A percentile compares a stretch with the other conserved stretches of the same genome.
phyloP scores from a whole-genome alignment of 2,113 vertebrate genomes.

The Panthera tigris region DNA sequence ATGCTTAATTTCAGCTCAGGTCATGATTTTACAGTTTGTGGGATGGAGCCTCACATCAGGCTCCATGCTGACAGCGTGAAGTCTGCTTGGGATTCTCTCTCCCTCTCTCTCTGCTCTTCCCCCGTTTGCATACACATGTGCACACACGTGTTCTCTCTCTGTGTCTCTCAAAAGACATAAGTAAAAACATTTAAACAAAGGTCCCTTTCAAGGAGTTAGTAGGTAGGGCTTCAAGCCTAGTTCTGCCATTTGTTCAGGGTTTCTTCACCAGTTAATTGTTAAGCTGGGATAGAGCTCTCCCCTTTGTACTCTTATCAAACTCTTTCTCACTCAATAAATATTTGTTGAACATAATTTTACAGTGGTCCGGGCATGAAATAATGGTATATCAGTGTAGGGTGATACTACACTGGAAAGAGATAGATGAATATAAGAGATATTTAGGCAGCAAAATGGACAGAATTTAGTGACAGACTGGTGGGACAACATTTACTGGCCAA shows the following conservation, averaged over 20 bases:
- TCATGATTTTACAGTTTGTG: too few species aligned
- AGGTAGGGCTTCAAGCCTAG: background rate
- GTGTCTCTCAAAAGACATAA: too few species aligned
- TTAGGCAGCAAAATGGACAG: background rate
- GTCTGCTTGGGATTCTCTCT: too few species aligned
- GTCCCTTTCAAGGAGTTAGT: background rate
- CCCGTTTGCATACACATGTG: too few species aligned
- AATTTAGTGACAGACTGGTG: background rate
- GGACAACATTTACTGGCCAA: background rate
- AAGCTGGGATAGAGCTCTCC: background rate
- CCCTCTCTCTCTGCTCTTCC: too few species aligned
- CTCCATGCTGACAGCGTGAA: too few species aligned
- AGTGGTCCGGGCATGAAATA: background rate
- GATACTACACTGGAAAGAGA: background rate
- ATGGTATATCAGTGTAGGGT: background rate
- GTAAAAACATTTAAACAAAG: background rate
- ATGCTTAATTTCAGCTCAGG: too few species aligned
- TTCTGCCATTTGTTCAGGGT: background rate
- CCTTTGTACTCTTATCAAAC: background rate
- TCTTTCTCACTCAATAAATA: background rate
- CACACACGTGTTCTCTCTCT: too few species aligned
- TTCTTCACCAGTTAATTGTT: background rate
- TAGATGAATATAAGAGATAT: background rate
- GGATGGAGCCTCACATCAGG: too few species aligned
- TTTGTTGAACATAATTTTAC: background rate